These are phyloP conservation scores for Lysandra coridon DNA, from an alignment of 2,888 invertebrate genomes.

Conservation along the genomic window DNA sequence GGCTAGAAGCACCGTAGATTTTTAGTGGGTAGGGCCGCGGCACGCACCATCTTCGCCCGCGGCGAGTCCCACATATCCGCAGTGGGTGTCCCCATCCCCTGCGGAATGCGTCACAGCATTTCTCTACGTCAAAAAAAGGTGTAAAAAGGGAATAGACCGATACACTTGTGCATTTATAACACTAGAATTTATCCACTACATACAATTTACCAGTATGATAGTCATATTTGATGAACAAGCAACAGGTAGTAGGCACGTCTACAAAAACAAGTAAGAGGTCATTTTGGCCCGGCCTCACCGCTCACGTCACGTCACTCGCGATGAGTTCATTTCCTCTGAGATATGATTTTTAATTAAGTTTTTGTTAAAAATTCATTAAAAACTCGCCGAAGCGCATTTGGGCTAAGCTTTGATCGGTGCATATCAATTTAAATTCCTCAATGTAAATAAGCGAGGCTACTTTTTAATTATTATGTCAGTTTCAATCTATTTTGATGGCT, in stretches of 20 bases:
- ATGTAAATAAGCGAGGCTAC: constrained; percentile 49
- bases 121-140: no score
- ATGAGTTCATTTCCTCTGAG: constrained; percentile 81
- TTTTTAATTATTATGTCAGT: constrained; percentile 29
- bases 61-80: no score
- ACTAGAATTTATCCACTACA: no score
- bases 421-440: constrained; percentile 60
- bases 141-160: no score
- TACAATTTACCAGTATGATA: no score
- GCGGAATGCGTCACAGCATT: no score
- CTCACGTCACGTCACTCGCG: constrained; percentile 76
- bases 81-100: no score
- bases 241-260: background rate
- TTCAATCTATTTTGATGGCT: constrained; percentile 11
- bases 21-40: no score
- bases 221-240: background rate
- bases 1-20: no score
- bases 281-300: constrained; percentile 50
- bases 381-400: constrained; percentile 63
- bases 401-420: constrained; percentile 47
- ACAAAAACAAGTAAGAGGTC: constrained; percentile 47
- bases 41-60: no score
- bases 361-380: constrained; percentile 79
- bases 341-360: constrained; percentile 81
- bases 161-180: no score